Evolutionary conservation across 2,113 vertebrate genomes (phyloP), one percentile per base, ranked within the genome.

Genomic region (Sander lucioperca): DNA sequence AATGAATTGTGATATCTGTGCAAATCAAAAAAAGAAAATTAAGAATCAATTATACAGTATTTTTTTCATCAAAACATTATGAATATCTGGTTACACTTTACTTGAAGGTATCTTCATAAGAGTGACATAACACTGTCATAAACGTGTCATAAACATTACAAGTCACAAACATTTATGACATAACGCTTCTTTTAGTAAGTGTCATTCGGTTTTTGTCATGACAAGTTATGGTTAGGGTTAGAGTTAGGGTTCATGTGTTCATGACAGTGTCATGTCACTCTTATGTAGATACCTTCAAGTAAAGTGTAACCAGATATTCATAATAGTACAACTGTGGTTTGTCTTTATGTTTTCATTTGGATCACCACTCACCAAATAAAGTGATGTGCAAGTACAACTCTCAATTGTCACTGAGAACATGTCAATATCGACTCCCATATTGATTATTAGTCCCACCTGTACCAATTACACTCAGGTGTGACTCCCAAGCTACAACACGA

Each of bases 371-470:
- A 50, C 21, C 15, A 51, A 53, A 68, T 48, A 0, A 19, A n/a
- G 43, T 47, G 5, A 11, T 19, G 23, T 15, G 6, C 8, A 72
- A 23, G 39, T 15, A 12, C 8, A 72, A 23, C 47, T 64, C 54
- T 50, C 15, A 54, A 3, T 45, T 21, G 48, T 75, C 59, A 19
- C n/a, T 64, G 19, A 21, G 50, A 21, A n/a, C 11, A 36, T 3
- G 43, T 51, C 2, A 36, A 23, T 16, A 36, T 67, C 1, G 0
- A 45, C 59, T 1, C 7, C 25, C 15, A 5, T 9, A 36, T 14
- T 4, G 27, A 74, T 48, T 67, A 43, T 71, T 81, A 27, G 39
- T 81, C 61, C 73, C 61, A 79, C 56, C 67, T 68, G 33, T 23
- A 12, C 13, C 25, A 25, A 7, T 21, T 12, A 25, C 2, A 33